Conservation (phyloP, 2,113 vertebrate genomes). For the Myrmophylax atrothorax region DNA sequence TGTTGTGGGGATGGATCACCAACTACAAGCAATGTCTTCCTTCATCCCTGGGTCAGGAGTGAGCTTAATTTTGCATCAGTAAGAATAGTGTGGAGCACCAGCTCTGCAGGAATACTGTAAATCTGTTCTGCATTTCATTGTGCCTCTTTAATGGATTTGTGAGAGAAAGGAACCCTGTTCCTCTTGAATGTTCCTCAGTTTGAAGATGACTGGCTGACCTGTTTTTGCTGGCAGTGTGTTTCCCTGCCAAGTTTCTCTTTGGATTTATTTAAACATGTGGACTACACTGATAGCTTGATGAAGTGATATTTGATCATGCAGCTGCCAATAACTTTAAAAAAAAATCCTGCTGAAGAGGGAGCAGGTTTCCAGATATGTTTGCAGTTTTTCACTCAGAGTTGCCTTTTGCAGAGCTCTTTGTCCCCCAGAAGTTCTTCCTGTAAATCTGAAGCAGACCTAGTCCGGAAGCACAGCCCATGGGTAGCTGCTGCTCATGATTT, state of each 20-base stretch:
- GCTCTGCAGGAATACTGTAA: neutral
- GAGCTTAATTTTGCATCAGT: neutral
- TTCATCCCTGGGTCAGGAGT: neutral
- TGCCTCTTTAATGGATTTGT: neutral
- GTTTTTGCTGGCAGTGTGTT: neutral
- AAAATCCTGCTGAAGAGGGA: neutral
- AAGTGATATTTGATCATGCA: neutral
- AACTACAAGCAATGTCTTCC: neutral
- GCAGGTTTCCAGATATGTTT: neutral
- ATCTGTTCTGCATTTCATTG: neutral
- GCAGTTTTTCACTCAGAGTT: neutral
- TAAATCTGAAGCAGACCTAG: neutral
- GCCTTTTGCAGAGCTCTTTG: neutral
- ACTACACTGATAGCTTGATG: neutral
- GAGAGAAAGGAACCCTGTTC: neutral
- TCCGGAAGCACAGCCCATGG: neutral
- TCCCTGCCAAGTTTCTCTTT: neutral
- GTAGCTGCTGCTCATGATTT: neutral
- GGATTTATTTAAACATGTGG: neutral
- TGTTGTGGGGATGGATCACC: neutral
- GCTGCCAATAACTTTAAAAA: neutral
- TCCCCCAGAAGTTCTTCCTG: neutral
- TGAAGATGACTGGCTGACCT: neutral
- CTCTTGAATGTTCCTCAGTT: neutral
- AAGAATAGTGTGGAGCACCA: neutral